Evolutionary conservation across 2,888 invertebrate genomes (phyloP), one percentile per base, ranked within the genome.

Genomic region (Lymantria dispar): DNA sequence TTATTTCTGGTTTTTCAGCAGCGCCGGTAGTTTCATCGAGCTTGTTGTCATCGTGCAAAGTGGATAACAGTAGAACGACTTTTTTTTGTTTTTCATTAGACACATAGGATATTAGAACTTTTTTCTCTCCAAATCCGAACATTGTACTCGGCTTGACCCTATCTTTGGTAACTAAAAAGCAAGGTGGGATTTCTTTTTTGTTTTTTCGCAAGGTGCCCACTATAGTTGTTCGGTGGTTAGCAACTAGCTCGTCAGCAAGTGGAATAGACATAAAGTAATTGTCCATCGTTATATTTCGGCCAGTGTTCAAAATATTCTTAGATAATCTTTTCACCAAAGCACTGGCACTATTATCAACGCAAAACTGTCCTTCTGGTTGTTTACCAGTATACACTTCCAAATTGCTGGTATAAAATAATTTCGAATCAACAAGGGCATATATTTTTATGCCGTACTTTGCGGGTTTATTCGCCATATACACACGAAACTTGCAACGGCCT

Each of bases 381-480:
- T 43, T 43, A 7, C 43, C 43, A 13, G 13, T n/a, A n/a, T 43
- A 43, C n/a, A 43, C 31, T 12, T 43, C 43, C 9, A 43, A 33
- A 31, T 43, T 31, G 3, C 12, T 33, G 3, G 33, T 33, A 12
- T 43, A 43, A 12, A 43, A 43, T n/a, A 12, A 31, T 33, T 31
- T 31, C 2, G 43, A n/a, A 14, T 43, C 43, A 1, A 43, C 43
- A 3, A 43, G 11, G 2, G 43, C 31, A 33, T 12, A 43, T n/a
- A 43, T 33, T 33, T 43, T 43, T 3, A 43, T 43, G n/a, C 31
- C 31, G 9, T 43, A 43, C 13, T 43, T 38, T 10, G 38, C 38
- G n/a, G 12, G 38, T n/a, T 38, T 38, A 38, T n/a, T 38, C 2
- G 38, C 7, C 12, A 38, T 38, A 7, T 38, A 38, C 7, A n/a